These are phyloP conservation scores for Dicrostonyx torquatus DNA, from an alignment of 2,797 vertebrate genomes.

Conservation along the genomic window DNA sequence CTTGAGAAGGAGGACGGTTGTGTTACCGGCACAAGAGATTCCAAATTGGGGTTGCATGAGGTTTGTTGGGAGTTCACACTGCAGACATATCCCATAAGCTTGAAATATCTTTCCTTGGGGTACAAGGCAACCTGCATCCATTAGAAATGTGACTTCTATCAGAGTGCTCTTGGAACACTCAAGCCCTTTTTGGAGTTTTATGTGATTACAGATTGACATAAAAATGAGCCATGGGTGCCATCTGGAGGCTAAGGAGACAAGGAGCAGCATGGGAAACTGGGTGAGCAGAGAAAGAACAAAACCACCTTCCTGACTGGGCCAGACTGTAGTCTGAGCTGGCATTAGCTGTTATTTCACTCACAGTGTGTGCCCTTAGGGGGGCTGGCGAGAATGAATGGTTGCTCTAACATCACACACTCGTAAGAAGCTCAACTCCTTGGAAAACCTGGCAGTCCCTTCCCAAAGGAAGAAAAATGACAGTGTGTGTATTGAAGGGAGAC, in stretches of 20 bases:
- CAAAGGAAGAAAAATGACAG: not conserved
- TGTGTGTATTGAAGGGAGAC: not conserved
- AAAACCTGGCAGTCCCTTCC: not conserved
- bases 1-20: not conserved
- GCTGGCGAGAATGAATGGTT: not conserved
- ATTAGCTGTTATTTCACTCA: not conserved
- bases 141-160: not conserved
- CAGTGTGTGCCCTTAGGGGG: not conserved
- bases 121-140: not conserved
- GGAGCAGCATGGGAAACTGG: not conserved
- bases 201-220: not conserved
- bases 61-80: not conserved
- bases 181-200: not conserved
- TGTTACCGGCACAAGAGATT: not conserved
- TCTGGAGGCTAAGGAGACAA: not conserved
- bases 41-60: not conserved
- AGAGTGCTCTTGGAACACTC: not conserved
- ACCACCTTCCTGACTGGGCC: not conserved
- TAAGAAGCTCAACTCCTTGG: constrained; percentile 1
- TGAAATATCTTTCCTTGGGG: not conserved
- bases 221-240: not conserved
- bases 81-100: not conserved
- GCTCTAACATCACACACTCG: not conserved
- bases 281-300: not conserved
- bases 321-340: not conserved